phyloP scores from a whole-genome alignment of 2,888 invertebrate genomes.

The Eudasyphora cyanicolor region DNA sequence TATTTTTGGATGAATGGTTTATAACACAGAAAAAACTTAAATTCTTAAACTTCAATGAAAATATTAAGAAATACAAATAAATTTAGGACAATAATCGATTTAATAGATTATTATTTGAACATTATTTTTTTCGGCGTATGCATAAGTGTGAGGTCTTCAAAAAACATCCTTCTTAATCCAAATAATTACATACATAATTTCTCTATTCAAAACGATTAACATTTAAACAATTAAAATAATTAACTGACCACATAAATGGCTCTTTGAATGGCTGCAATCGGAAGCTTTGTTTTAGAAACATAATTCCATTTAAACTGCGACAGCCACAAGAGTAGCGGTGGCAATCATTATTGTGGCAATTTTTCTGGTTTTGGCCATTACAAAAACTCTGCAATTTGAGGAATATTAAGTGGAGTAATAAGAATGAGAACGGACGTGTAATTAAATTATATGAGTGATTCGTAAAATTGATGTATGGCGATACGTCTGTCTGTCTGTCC shows the following conservation, averaged over 20 bases:
- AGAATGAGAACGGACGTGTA: constrained; percentile 36
- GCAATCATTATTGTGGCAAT: neutral
- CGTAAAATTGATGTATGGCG: constrained; percentile 19
- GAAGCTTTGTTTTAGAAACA: neutral
- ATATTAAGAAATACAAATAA: no score
- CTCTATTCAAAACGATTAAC: no score
- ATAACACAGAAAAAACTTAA: no score
- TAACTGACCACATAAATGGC: neutral
- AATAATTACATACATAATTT: no score
- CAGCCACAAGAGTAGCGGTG: no score
- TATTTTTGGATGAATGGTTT: no score
- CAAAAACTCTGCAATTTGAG: neutral
- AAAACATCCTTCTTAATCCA: no score
- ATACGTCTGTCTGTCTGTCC: neutral
- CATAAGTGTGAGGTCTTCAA: no score
- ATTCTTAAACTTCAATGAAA: no score
- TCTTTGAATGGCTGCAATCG: neutral
- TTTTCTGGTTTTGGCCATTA: constrained; percentile 10
- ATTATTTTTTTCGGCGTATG: no score
- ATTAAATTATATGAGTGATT: constrained; percentile 35
- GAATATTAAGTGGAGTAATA: constrained; percentile 21
- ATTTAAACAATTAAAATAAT: neutral
- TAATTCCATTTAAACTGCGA: neutral
- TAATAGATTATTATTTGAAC: no score
- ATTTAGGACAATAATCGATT: no score